Base-by-base conservation (phyloP, 2,797 vertebrate species). In the Simalia tracyae region DNA sequence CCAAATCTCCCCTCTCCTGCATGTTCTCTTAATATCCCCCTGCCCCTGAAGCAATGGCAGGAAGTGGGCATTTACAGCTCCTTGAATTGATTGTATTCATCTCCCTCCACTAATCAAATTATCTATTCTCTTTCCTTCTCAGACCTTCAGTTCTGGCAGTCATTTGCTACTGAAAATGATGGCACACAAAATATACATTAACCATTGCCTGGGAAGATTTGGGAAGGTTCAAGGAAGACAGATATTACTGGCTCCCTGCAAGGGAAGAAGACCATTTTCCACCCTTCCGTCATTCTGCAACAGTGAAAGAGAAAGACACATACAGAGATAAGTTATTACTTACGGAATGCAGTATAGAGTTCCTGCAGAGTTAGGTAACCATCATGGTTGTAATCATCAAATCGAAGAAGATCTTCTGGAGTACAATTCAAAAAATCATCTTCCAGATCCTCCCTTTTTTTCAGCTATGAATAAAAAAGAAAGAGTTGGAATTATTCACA, bases 331-430 rank as follows among this genome's bases (percentile, higher is more conserved):
- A 2, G 2, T 90, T 0, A 0, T 46, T 81, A 99, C 99, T 99
- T 97, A 99, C 99, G 99, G 96, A 99, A 99, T 90, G 99, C 98
- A 0, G 98, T 99, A 95, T 98, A 99, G 96, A 99, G 98, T 97
- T 99, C 99, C 7, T 97, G 98, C 66, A 99, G 98, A 28, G 97
- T 98, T 94, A 99, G 97, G 94, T 93, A 97, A 1, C 98, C 97
- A 0, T 99, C 99, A 0, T 97, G 98, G 97, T 99, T 98, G 97
- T 99, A 99, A 96, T 99, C 99, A 5, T 99, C 99, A 22, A 99
- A 99, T 0, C 96, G 98, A 57, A 99, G 98, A 91, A 99, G 98
- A 96, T 99, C 98, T 42, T 98, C 97, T n/a, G 98, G 97, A 0
- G 97, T 98, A 96, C 99, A 99, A 36, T 98, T 98, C 95, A 98